Evolutionary conservation across 1,140 invertebrate species (phyloP).

Genomic region (Bombus confusus): DNA sequence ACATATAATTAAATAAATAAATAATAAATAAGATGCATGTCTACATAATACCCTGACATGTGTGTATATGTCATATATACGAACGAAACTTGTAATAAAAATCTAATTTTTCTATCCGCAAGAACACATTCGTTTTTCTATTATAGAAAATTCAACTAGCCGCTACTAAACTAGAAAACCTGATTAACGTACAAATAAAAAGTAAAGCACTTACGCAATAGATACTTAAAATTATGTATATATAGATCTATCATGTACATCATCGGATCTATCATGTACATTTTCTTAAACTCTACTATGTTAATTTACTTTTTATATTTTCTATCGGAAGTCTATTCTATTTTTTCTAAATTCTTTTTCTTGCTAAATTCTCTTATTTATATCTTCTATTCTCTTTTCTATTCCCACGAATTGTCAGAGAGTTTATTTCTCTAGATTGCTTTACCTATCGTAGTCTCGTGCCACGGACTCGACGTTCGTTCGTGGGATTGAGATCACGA

Average conservation of each 20-base stretch:
- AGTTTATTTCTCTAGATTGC: not conserved
- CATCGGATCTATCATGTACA: not conserved
- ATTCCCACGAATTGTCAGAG: not conserved
- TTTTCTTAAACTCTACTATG: not conserved
- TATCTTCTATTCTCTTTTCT: not conserved
- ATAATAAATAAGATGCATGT: slow-evolving; percentile 60
- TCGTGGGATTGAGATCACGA: not conserved
- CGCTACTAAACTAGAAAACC: not conserved
- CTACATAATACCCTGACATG: slow-evolving; percentile 49
- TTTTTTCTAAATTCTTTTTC: not conserved
- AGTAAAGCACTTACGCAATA: not conserved
- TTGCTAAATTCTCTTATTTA: not conserved
- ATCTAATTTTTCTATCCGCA: not conserved
- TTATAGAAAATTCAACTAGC: not conserved
- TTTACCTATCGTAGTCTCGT: slow-evolving; percentile 3
- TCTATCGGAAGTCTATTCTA: not conserved
- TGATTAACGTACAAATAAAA: not conserved
- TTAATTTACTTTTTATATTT: not conserved
- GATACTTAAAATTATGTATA: not conserved
- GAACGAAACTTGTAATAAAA: slow-evolving; percentile 30
- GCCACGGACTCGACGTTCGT: not conserved
- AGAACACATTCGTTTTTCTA: not conserved
- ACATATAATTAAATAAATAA: slow-evolving; percentile 65
- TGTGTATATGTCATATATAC: slow-evolving; percentile 50
- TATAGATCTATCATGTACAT: not conserved